Conservation (phyloP, 2,797 vertebrate species). For the Macropodus opercularis region DNA sequence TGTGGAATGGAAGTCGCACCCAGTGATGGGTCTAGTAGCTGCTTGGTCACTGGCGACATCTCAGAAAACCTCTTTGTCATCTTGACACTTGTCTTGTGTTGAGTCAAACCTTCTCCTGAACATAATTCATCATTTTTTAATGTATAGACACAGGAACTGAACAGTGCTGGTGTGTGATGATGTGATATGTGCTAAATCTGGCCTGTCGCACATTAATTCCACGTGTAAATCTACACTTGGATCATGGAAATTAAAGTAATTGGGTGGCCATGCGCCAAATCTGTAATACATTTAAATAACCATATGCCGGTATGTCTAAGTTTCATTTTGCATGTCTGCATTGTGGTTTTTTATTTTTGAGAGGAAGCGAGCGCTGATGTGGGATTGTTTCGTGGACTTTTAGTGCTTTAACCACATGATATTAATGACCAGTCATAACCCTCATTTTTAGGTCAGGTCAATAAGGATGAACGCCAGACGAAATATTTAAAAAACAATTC, state of each 20-base stretch:
- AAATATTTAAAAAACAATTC: conserved; percentile 33
- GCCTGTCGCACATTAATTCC: conserved; percentile 42
- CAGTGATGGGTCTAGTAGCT: not conserved
- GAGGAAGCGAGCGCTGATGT: conserved; percentile 45
- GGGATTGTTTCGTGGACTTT: conserved; percentile 61
- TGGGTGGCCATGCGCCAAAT: conserved; percentile 49
- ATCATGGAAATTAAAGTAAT: conserved; percentile 48
- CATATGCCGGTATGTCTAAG: conserved; percentile 43
- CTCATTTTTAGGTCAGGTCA: conserved; percentile 18
- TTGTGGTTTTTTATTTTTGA: conserved; percentile 45
- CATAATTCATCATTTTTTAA: conserved; percentile 19
- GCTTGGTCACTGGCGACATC: conserved; percentile 13
- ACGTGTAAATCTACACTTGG: conserved; percentile 31
- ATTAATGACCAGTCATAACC: conserved; percentile 28
- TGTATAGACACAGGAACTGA: conserved; percentile 12
- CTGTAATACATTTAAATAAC: conserved; percentile 23
- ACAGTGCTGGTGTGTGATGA: conserved; percentile 34
- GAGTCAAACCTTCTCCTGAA: conserved; percentile 18
- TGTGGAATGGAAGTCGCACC: conserved; percentile 7
- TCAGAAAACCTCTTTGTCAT: not conserved
- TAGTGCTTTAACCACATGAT: conserved; percentile 54
- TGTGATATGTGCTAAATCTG: conserved; percentile 33
- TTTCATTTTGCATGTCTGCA: conserved; percentile 46
- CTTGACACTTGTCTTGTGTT: not conserved
- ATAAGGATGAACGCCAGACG: conserved; percentile 22